Base-by-base conservation (phyloP, 2,113 vertebrate species). In the Leiothrix lutea region DNA sequence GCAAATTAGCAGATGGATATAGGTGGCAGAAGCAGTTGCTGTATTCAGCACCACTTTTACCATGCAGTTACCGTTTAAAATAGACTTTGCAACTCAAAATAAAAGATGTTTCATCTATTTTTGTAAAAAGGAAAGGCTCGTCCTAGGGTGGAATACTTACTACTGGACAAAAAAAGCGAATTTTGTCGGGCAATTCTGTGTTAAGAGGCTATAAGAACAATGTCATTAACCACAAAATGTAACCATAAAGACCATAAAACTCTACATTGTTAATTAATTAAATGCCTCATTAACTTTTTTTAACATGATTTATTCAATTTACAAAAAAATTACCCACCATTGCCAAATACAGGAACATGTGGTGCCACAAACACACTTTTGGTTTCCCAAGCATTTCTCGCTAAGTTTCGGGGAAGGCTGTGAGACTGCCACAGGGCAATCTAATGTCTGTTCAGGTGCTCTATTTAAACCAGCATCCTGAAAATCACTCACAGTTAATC, bases 211-310 rank as follows among this genome's bases (percentile, higher is more conserved):
- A 72, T 97, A 97, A 97, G 97, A 95, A 72, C 85, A 97, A 96
- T 97, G 96, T 90, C 98, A 97, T 98, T 98, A 98, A 97, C 97
- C 89, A 92, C 95, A 96, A 98, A 98, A 98, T 96, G 96, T 97
- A 98, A 98, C 98, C 97, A 98, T 98, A 97, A 97, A 98, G 97
- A 95, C 96, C 97, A 98, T 98, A 98, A 98, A 97, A 98, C 97
- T 93, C 94, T 73, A 98, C 97, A 97, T 94, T 97, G 98, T 98
- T 98, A 98, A 98, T 98, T 98, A 98, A 98, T 98, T 98, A 98
- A 98, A 98, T 97, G 98, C 97, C 97, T 98, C 98, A 97, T 98
- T 98, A 98, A 98, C 97, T 98, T 98, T 98, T 98, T 98, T 97
- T 92, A 97, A 98, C 97, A 97, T 97, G 97, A 98, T 98, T 98